These are phyloP conservation scores for Caenorhabditis parvicauda DNA, from an alignment of 2,888 invertebrate species.

Conservation along the genomic window DNA sequence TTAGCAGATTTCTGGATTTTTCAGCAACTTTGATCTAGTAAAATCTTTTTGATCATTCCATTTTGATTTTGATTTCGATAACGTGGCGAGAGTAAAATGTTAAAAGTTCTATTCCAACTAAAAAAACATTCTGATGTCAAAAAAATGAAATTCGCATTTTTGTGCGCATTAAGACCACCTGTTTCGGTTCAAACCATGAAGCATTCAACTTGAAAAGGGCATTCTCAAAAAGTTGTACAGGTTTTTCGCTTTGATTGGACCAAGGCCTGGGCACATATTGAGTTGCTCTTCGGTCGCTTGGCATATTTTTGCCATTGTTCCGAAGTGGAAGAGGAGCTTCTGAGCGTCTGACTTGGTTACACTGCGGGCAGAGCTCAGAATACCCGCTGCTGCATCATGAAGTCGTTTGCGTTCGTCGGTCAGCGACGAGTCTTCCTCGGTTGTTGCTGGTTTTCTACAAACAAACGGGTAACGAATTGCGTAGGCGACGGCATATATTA, in stretches of 20 bases:
- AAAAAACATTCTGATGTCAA: conserved; percentile 3
- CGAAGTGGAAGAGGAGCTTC: conserved; percentile 50
- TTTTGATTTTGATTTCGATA: too few species aligned
- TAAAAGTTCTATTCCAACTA: conserved; percentile 5
- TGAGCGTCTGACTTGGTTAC: conserved; percentile 56
- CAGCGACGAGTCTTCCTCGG: conserved; percentile 11
- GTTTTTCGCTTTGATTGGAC: conserved; percentile 52
- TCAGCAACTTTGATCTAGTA: too few species aligned
- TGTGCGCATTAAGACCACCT: background rate
- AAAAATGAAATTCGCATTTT: too few species aligned
- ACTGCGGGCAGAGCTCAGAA: conserved; percentile 51
- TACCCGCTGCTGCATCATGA: conserved; percentile 46
- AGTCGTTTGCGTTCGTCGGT: conserved; percentile 27
- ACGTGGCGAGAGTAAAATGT: background rate
- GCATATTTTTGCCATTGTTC: conserved; percentile 41
- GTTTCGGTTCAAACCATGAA: background rate
- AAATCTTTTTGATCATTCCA: too few species aligned
- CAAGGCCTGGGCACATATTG: conserved; percentile 51
- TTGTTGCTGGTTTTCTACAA: conserved; percentile 18
- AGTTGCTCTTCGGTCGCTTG: conserved; percentile 47
- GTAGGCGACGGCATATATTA: too few species aligned
- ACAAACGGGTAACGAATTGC: too few species aligned
- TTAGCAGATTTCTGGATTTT: too few species aligned
- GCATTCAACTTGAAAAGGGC: background rate
- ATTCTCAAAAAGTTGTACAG: conserved; percentile 48